Evolutionary conservation across 2,113 vertebrate genomes (phyloP), one percentile per base, ranked within the genome.

Genomic region (Epinephelus fuscoguttatus): DNA sequence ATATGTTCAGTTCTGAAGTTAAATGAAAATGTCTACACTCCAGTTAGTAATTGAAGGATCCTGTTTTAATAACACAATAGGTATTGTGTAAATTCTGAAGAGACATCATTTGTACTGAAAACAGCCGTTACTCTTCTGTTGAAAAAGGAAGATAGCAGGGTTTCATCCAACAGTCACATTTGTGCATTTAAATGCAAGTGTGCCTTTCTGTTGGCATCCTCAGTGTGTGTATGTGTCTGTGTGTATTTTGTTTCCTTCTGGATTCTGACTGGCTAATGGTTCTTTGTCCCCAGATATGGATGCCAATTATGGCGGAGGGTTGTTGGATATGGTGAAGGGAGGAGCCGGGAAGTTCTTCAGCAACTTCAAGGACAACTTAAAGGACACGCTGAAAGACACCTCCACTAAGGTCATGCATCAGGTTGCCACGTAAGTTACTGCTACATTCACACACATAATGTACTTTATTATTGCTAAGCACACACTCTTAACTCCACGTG

Each of bases 391-490:
- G 86, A 99, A 99, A 75, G 98, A 99, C 90, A 99, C 98, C 1
- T 99, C 98, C 87, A 97, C 97, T 57, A 98, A 99, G 94, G 98
- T 99, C 84, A 99, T 99, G 96, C 97, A 98, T 47, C 99, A 99
- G 88, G 98, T 99, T 40, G 94, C 97, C 94, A 99, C 97, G 98
- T 99, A 95, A 73, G 89, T 95, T n/a, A 59, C 30, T 0, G 3
- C 52, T 49, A 4, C 18, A 3, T 56, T 83, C 25, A 60, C 4
- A 11, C 52, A 55, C 55, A 45, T 27, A 4, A 12, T 27, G 8
- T 25, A 0, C 17, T 61, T 19, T 6, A 6, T 15, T 45, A n/a
- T 8, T 27, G 62, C 15, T 6, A 3, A 21, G 17, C 42, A 53
- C 47, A 15, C 14, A 14, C 37, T 81, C 14, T 8, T 27, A 27